phyloP scores from a whole-genome alignment of 2,797 vertebrate species.

The Sebastes hopkinsi region DNA sequence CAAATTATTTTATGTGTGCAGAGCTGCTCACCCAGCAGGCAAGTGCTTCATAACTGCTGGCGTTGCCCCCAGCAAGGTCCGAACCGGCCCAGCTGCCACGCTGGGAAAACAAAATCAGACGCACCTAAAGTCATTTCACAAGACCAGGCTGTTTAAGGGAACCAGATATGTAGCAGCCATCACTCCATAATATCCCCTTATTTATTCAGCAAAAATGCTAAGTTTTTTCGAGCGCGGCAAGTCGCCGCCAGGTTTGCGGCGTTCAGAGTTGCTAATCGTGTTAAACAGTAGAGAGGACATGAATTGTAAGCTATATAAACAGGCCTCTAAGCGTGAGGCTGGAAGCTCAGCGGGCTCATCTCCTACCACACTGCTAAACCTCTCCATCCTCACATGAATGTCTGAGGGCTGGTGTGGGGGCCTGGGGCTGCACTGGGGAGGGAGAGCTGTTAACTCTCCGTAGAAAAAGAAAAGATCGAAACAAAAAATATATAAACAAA shows the following conservation, averaged over 20 bases:
- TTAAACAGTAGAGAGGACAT: conserved; percentile 63
- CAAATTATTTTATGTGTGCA: conserved; percentile 53
- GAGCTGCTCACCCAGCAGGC: conserved; percentile 53
- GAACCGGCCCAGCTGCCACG: conserved; percentile 62
- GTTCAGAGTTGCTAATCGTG: conserved; percentile 60
- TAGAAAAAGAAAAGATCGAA: conserved; percentile 10
- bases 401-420: conserved; percentile 14
- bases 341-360: conserved; percentile 56
- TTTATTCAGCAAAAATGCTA: conserved; percentile 50
- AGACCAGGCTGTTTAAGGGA: conserved; percentile 21
- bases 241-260: conserved; percentile 41
- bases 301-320: conserved; percentile 62
- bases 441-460: conserved; percentile 19
- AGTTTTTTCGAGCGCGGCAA: conserved; percentile 21
- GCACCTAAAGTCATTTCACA: conserved; percentile 64
- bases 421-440: conserved; percentile 9
- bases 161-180: conserved; percentile 42
- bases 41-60: conserved; percentile 56
- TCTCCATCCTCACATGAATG: conserved; percentile 29
- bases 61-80: conserved; percentile 61
- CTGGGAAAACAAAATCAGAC: conserved; percentile 61
- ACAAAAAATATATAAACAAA: conserved; percentile 31
- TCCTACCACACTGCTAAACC: conserved; percentile 39
- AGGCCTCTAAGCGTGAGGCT: conserved; percentile 46
- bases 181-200: conserved; percentile 28